Evolutionary conservation across 2,888 invertebrate species (phyloP), one percentile per base, ranked within the genome.

Genomic region (Idaea biselata): DNA sequence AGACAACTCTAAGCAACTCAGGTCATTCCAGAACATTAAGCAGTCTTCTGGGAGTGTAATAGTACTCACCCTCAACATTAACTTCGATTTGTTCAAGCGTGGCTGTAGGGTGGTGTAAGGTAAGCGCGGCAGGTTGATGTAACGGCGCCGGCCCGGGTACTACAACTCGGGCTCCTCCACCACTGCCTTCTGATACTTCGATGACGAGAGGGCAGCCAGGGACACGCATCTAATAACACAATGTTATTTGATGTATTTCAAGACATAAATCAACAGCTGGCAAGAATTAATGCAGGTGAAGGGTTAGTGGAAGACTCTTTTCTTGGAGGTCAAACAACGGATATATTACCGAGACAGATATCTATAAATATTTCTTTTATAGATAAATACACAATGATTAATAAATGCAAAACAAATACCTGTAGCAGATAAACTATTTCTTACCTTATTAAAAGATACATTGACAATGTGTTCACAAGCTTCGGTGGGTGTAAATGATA

Each of bases 391-490:
- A n/a, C n/a, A n/a, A n/a, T n/a, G n/a, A n/a, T n/a, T n/a, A n/a
- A n/a, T n/a, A n/a, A n/a, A n/a, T n/a, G n/a, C n/a, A n/a, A n/a
- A n/a, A n/a, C n/a, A n/a, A n/a, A n/a, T n/a, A n/a, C n/a, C n/a
- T n/a, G n/a, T n/a, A n/a, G n/a, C n/a, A n/a, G n/a, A 16, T 18
- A 55, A 32, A 55, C 1, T 32, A 18, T 16, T 56, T 55, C 93
- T 93, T 84, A 97, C 95, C 89, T 98, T 98, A 90, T 99, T 99
- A 89, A 99, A 99, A 65, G 98, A 98, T 68, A 99, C 99, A 92
- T 98, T 98, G 75, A 99, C 97, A 66, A 97, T 95, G 90, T 99
- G 99, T 84, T 98, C 97, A 82, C 97, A 97, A 53, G 97, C 95
- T 86, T 98, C 97, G 33, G 97, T 96, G 60, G 99, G 99, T 69